These are phyloP conservation scores for Cavia porcellus DNA, from an alignment of 2,113 vertebrate species.

Conservation along the genomic window DNA sequence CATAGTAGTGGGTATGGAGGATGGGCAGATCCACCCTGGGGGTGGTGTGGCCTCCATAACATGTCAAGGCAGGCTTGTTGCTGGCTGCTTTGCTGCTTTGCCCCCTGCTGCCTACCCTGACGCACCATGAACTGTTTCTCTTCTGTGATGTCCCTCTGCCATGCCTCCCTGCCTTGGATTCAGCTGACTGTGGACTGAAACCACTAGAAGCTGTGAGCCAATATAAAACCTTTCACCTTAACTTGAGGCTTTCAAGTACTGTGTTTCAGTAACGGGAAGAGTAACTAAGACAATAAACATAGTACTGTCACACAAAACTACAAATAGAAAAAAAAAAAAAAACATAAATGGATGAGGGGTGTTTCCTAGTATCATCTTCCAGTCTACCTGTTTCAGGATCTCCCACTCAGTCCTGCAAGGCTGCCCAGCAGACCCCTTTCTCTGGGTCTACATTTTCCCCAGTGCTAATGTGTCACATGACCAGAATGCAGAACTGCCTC, in stretches of 20 bases:
- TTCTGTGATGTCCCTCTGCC: not conserved
- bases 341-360: not conserved
- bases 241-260: not conserved
- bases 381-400: not conserved
- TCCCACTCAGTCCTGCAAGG: not conserved
- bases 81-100: not conserved
- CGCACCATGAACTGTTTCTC: not conserved
- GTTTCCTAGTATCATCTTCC: not conserved
- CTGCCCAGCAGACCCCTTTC: not conserved
- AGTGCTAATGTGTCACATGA: not conserved
- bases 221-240: not conserved
- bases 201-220: not conserved
- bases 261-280: not conserved
- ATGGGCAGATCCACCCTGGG: not conserved
- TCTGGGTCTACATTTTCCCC: not conserved
- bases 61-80: not conserved
- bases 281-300: not conserved
- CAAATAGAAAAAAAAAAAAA: not conserved
- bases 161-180: not conserved
- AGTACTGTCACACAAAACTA: not conserved
- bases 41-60: not conserved
- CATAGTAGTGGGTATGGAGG: not conserved
- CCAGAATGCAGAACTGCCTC: not conserved
- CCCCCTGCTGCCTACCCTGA: not conserved
- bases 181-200: not conserved